These are phyloP conservation scores for Leptopilina drosophilae DNA, from an alignment of 2,888 invertebrate species.

Conservation along the genomic window DNA sequence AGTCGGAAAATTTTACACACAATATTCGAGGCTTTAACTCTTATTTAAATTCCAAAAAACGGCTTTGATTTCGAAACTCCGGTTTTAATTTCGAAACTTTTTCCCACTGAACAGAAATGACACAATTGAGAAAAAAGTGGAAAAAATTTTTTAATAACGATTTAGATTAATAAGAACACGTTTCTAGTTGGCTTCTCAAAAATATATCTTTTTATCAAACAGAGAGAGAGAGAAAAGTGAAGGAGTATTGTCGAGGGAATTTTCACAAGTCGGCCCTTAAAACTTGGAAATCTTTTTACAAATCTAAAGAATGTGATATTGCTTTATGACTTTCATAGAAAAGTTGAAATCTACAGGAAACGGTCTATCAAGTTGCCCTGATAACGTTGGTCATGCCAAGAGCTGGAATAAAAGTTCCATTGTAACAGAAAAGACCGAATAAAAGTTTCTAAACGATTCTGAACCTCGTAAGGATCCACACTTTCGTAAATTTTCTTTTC, in stretches of 20 bases:
- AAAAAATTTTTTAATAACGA: too few relatives aligned
- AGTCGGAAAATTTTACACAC: too few relatives aligned
- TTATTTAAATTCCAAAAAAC: too few relatives aligned
- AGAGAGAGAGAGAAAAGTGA: background rate
- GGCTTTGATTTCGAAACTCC: too few relatives aligned
- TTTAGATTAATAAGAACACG: too few relatives aligned
- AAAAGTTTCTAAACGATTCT: slow-evolving; percentile 36
- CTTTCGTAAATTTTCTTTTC: slow-evolving; percentile 42
- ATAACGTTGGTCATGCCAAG: slow-evolving; percentile 21
- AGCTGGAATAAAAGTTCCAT: slow-evolving; percentile 32
- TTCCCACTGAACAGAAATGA: too few relatives aligned
- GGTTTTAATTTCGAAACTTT: too few relatives aligned
- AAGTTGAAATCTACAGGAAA: slow-evolving; percentile 38
- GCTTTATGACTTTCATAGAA: slow-evolving; percentile 27
- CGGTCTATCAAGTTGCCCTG: slow-evolving; percentile 35
- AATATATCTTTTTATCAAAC: background rate
- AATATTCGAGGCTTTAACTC: too few relatives aligned
- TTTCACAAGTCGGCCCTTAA: slow-evolving; percentile 31
- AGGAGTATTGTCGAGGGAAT: background rate
- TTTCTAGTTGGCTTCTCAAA: too few relatives aligned
- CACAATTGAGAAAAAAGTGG: too few relatives aligned
- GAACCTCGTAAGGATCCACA: slow-evolving; percentile 24
- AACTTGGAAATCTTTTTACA: slow-evolving; percentile 33
- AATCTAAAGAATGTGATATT: slow-evolving; percentile 26
- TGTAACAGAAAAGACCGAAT: slow-evolving; percentile 6